Percentiles rank a stretch among this genome's conserved stretches.
Conservation (phyloP, 2,888 invertebrate genomes). For the Parnassius orleans region DNA sequence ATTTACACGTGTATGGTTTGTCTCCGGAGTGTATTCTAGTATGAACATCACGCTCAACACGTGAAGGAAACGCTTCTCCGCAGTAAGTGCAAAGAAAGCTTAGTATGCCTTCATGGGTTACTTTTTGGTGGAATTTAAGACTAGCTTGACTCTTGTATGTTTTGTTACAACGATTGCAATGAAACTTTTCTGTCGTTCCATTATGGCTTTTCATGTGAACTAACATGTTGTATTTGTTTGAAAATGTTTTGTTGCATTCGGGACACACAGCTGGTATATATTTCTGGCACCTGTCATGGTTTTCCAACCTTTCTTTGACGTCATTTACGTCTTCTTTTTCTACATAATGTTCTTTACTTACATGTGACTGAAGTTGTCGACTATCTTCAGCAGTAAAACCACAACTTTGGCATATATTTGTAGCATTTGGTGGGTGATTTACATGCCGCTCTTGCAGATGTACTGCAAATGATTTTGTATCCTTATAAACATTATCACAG, state of each 20-base stretch:
- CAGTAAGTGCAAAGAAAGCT: slow-evolving; percentile 66
- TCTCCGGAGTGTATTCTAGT: slow-evolving; percentile 64
- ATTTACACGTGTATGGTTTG: slow-evolving; percentile 65
- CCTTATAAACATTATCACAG: slow-evolving; percentile 42
- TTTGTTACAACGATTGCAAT: slow-evolving; percentile 69
- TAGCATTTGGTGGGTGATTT: slow-evolving; percentile 13
- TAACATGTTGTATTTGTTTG: slow-evolving; percentile 71
- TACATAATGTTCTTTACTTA: slow-evolving; percentile 34
- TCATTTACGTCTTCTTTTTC: slow-evolving; percentile 28
- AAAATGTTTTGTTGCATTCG: slow-evolving; percentile 71
- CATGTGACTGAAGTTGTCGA: slow-evolving; percentile 38
- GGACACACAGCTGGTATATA: slow-evolving; percentile 67
- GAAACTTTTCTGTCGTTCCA: slow-evolving; percentile 33
- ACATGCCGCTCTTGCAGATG: slow-evolving; percentile 53
- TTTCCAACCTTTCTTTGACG: slow-evolving; percentile 22
- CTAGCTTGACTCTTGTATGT: slow-evolving; percentile 67
- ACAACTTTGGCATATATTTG: slow-evolving; percentile 47
- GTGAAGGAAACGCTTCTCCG: slow-evolving; percentile 70
- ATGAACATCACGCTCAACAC: slow-evolving; percentile 64
- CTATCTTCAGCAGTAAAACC: slow-evolving; percentile 37
- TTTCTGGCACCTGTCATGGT: slow-evolving; percentile 48
- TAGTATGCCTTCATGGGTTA: slow-evolving; percentile 65
- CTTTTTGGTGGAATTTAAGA: slow-evolving; percentile 62
- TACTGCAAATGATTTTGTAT: slow-evolving; percentile 44
- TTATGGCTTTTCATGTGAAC: slow-evolving; percentile 68